These are phyloP conservation scores for Schlechtendalia chinensis DNA, from an alignment of 1,140 invertebrate species.

Conservation along the genomic window DNA sequence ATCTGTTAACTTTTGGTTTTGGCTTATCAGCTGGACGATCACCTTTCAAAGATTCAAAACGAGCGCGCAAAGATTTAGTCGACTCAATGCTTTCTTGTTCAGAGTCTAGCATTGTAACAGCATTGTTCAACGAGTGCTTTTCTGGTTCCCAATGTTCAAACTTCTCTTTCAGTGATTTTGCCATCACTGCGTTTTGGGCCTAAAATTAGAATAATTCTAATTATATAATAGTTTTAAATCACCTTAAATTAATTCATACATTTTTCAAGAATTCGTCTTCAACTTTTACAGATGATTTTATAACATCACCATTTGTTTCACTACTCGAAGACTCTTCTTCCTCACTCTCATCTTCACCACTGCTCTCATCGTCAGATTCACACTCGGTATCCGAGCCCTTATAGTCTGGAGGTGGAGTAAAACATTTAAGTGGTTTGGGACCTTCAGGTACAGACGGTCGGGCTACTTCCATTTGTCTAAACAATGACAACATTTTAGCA, in stretches of 20 bases:
- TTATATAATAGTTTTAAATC: neutral
- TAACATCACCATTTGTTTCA: conserved; percentile 56
- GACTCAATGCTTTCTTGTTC: conserved; percentile 71
- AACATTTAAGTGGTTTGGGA: conserved; percentile 80
- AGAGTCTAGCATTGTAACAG: conserved; percentile 54
- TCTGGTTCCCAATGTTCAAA: conserved; percentile 85
- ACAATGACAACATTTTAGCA: conserved; percentile 78
- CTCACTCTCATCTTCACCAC: conserved; percentile 61
- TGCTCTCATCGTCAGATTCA: conserved; percentile 57
- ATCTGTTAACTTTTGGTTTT: conserved; percentile 76
- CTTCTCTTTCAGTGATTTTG: conserved; percentile 81
- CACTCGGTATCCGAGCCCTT: conserved; percentile 56
- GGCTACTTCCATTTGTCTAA: conserved; percentile 79
- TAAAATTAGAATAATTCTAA: conserved; percentile 53
- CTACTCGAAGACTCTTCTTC: conserved; percentile 61
- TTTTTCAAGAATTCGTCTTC: conserved; percentile 65
- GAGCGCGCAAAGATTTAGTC: conserved; percentile 62
- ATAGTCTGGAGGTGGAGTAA: conserved; percentile 81
- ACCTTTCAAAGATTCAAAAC: conserved; percentile 75
- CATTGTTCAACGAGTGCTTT: conserved; percentile 55
- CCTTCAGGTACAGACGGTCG: conserved; percentile 64
- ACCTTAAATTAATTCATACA: conserved; percentile 52
- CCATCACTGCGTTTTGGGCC: conserved; percentile 76
- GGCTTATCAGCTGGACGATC: conserved; percentile 61
- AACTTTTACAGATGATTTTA: conserved; percentile 62